Conservation (phyloP, 2,113 vertebrate genomes). For the Chlorocebus sabaeus region DNA sequence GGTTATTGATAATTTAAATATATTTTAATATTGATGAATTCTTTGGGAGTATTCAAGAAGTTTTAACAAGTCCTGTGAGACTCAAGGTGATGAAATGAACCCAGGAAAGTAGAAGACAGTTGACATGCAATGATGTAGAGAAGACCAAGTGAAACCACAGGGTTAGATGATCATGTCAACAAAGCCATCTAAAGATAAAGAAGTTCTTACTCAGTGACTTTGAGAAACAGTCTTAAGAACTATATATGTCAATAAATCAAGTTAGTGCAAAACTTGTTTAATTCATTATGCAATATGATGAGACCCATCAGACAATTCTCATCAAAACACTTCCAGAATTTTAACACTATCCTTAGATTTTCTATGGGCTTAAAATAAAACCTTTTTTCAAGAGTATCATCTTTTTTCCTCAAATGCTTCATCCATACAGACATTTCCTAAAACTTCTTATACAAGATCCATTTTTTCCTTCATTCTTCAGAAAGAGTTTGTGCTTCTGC, state of each 20-base stretch:
- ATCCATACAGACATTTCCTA: neutral
- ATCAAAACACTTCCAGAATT: neutral
- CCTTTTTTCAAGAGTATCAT: neutral
- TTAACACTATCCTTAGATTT: neutral
- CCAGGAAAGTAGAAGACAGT: neutral
- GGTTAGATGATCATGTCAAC: neutral
- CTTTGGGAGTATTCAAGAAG: constrained; percentile 18
- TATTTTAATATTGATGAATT: neutral
- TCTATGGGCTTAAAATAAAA: neutral
- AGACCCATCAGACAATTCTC: neutral
- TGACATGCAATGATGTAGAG: neutral
- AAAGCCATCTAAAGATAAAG: neutral
- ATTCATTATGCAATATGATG: neutral
- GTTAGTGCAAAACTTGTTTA: neutral
- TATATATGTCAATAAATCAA: neutral
- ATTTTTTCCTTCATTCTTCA: neutral
- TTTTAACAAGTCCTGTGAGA: neutral
- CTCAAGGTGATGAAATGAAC: neutral
- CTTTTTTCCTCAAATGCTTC: neutral
- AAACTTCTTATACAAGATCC: neutral
- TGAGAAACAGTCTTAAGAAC: neutral
- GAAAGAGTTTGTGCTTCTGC: neutral
- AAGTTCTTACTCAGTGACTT: neutral
- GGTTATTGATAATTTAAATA: neutral
- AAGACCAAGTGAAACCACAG: neutral